A percentile compares a stretch with the other conserved stretches of the same genome.
These are phyloP conservation scores for Heterotilapia buettikoferi DNA, from an alignment of 2,113 vertebrate genomes.

Conservation along the genomic window DNA sequence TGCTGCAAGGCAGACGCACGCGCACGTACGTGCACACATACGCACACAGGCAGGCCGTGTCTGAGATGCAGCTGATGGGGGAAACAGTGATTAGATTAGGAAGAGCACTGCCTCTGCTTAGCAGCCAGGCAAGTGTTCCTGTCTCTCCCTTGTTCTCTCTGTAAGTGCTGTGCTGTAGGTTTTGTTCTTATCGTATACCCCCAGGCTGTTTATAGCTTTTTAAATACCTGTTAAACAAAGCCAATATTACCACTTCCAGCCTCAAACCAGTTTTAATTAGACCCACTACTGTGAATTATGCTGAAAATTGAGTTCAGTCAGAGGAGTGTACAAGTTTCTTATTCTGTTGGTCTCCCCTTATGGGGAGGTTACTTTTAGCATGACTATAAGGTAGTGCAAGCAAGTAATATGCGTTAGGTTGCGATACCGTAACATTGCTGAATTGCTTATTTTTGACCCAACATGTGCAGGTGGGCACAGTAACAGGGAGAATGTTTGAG, in stretches of 20 bases:
- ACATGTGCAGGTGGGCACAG: slow-evolving; percentile 1
- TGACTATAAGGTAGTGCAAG: background rate
- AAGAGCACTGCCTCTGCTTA: slow-evolving; percentile 54
- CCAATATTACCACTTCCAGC: slow-evolving; percentile 47
- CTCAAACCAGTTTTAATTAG: slow-evolving; percentile 51
- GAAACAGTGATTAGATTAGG: slow-evolving; percentile 69
- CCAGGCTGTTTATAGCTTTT: slow-evolving; percentile 48
- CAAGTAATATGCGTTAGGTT: background rate
- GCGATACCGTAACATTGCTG: background rate
- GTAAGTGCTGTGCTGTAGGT: slow-evolving; percentile 43
- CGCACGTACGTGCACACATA: background rate
- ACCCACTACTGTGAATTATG: slow-evolving; percentile 35
- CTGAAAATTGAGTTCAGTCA: slow-evolving; percentile 28
- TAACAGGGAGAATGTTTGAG: background rate
- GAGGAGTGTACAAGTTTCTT: slow-evolving; percentile 8
- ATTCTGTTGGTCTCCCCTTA: background rate
- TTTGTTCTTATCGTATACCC: slow-evolving; percentile 45
- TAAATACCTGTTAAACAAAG: slow-evolving; percentile 59
- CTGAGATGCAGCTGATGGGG: slow-evolving; percentile 56
- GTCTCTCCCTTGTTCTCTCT: background rate
- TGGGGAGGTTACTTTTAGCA: background rate
- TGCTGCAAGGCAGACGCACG: slow-evolving; percentile 44
- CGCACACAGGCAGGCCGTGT: slow-evolving; percentile 17
- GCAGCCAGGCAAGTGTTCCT: slow-evolving; percentile 12
- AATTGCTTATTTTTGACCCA: slow-evolving; percentile 21